phyloP scores from a whole-genome alignment of 2,888 invertebrate genomes.

The Scaptomyza cyrtandrae region DNA sequence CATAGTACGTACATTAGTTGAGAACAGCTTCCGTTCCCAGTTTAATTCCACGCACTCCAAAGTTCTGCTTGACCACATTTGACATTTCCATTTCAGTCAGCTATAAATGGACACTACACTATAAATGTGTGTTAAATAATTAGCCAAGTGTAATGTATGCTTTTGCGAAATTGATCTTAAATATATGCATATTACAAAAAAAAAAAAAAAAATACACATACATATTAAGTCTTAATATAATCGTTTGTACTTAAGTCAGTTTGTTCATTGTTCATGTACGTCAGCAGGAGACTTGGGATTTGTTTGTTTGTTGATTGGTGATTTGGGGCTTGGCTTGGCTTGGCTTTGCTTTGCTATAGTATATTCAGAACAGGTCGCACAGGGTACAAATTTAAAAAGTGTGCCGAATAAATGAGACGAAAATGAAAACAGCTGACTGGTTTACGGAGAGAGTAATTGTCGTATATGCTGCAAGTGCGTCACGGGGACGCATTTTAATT shows the following conservation, averaged over 20 bases:
- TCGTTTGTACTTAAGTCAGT: slow-evolving; percentile 14
- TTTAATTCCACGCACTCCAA: slow-evolving; percentile 46
- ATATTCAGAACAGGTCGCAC: slow-evolving; percentile 32
- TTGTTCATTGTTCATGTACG: slow-evolving; percentile 44
- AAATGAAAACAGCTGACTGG: slow-evolving; percentile 29
- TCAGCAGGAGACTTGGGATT: slow-evolving; percentile 38
- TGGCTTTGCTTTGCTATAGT: background rate
- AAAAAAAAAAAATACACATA: background rate
- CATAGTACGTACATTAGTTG: background rate
- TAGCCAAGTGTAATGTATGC: slow-evolving; percentile 20
- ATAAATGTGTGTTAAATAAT: slow-evolving; percentile 37
- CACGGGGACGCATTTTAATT: slow-evolving; percentile 19
- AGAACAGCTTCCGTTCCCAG: slow-evolving; percentile 43
- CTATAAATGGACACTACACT: slow-evolving; percentile 12
- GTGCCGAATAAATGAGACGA: slow-evolving; percentile 52
- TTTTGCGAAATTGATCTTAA: slow-evolving; percentile 1
- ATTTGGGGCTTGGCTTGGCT: background rate
- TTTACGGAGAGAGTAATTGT: background rate
- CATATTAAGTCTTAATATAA: slow-evolving; percentile 20
- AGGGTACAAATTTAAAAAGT: slow-evolving; percentile 45
- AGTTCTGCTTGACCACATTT: slow-evolving; percentile 35
- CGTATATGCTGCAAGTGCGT: slow-evolving; percentile 24
- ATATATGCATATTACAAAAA: slow-evolving; percentile 2
- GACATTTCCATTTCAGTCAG: slow-evolving; percentile 53
- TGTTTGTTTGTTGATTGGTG: too few species aligned